These are phyloP conservation scores for Merops nubicus DNA, from an alignment of 2,113 vertebrate species.

Conservation along the genomic window DNA sequence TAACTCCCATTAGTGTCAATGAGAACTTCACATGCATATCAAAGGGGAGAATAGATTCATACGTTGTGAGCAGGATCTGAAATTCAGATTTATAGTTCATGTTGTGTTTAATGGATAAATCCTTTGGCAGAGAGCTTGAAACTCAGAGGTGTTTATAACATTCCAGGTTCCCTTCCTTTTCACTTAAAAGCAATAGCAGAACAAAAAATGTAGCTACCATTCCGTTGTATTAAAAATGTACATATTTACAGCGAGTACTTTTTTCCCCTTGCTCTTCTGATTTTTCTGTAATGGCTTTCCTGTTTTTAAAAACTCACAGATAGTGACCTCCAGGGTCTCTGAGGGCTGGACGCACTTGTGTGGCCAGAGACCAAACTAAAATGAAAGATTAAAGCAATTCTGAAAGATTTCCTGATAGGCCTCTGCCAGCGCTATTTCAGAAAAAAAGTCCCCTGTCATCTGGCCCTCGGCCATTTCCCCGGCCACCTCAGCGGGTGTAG, in stretches of 20 bases:
- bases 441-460: conserved; percentile 58
- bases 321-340: conserved; percentile 53
- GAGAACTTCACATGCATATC: conserved; percentile 69
- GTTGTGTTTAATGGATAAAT: conserved; percentile 75
- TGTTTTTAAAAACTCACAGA: conserved; percentile 63
- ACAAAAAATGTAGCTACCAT: conserved; percentile 45
- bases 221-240: conserved; percentile 67
- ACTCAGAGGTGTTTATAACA: conserved; percentile 74
- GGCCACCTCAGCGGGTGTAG: conserved; percentile 34
- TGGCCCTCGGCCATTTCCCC: conserved; percentile 60
- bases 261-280: not conserved
- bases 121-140: conserved; percentile 71
- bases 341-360: conserved; percentile 67
- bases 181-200: conserved; percentile 74
- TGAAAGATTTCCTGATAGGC: conserved; percentile 73
- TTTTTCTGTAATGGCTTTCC: conserved; percentile 63
- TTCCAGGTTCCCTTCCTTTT: conserved; percentile 68
- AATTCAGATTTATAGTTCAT: conserved; percentile 75
- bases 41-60: conserved; percentile 72
- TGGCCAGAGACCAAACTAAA: conserved; percentile 72
- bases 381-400: conserved; percentile 76
- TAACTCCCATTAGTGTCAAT: conserved; percentile 67
- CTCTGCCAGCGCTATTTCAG: conserved; percentile 46
- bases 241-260: conserved; percentile 9
- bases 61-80: conserved; percentile 65